Conservation (phyloP, 2,797 vertebrate genomes). For the Phataginus tricuspis region DNA sequence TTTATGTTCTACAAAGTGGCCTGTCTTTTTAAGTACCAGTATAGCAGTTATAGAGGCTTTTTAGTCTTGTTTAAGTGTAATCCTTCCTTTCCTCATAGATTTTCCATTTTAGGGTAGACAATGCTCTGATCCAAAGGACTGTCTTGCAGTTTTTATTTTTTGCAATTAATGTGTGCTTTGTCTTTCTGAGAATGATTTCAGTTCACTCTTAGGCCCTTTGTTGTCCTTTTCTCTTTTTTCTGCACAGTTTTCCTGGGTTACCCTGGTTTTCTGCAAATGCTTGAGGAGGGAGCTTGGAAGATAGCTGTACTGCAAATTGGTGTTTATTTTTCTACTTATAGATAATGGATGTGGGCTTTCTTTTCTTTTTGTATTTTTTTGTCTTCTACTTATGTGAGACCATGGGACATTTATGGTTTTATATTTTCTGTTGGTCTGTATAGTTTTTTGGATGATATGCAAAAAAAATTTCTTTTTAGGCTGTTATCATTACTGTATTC, state of each 20-base stretch:
- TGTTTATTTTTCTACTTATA: neutral
- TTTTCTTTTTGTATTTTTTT: neutral
- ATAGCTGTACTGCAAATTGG: neutral
- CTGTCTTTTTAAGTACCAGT: neutral
- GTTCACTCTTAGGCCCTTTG: neutral
- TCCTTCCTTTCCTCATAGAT: neutral
- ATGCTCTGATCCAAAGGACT: neutral
- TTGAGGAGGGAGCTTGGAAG: neutral
- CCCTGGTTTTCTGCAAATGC: neutral
- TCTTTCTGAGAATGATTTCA: constrained; percentile 20
- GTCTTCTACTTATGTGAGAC: neutral
- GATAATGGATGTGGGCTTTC: neutral
- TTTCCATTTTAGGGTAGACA: neutral
- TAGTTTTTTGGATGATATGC: neutral
- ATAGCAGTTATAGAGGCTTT: neutral
- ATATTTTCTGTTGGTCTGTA: neutral
- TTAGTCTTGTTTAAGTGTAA: neutral
- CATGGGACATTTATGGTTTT: neutral
- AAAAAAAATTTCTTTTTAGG: neutral
- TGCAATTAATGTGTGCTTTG: neutral
- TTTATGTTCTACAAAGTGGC: neutral
- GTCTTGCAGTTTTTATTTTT: neutral
- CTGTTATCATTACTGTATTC: neutral
- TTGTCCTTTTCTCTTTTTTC: neutral
- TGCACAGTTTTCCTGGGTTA: neutral